Base-by-base conservation (phyloP, 1,140 invertebrate genomes). In the Palaemon carinicauda region DNA sequence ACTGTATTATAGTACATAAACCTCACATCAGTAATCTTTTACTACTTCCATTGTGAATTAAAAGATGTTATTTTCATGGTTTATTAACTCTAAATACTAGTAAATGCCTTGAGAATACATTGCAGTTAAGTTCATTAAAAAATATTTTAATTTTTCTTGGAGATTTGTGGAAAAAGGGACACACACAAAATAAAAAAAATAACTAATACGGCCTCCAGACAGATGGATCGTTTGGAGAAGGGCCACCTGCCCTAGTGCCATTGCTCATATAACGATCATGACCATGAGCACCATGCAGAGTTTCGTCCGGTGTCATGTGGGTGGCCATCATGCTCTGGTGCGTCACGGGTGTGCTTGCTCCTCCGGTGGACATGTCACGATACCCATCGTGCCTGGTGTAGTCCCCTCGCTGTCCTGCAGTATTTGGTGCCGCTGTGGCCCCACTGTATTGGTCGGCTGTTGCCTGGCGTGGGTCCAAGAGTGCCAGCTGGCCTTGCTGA, bases 241-340 rank as follows among this genome's bases (percentile, higher is more conserved):
- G 84, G 7, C 84, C 84, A 21, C 84, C 84, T n/a, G 84, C 77
- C 27, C 84, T 77, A 7, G 84, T 86, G 24, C 84, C 84, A 24
- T 86, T 86, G 65, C 75, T 74, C 84, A 86, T 86, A 29, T 86
- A 86, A 51, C 84, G 77, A 29, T 86, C 84, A 69, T 86, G 84
- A 51, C 41, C 65, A 51, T 86, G 84, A 51, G 65, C 73, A 33
- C 51, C 84, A 69, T 86, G 84, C 10, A 86, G 77, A 14, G 24
- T 80, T 41, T 86, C 84, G 27, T 86, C 84, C 3, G 78, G 75
- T 19, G 84, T 74, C 84, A 86, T 86, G 77, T 86, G 84, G 51
- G 84, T 52, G 65, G 41, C 77, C 74, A 78, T 78, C 77, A 86
- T 86, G 50, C 84, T 53, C 51, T 86, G 84, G 65, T 86, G 84